Conservation (phyloP, 2,797 vertebrate species). For the Vireo griseus region DNA sequence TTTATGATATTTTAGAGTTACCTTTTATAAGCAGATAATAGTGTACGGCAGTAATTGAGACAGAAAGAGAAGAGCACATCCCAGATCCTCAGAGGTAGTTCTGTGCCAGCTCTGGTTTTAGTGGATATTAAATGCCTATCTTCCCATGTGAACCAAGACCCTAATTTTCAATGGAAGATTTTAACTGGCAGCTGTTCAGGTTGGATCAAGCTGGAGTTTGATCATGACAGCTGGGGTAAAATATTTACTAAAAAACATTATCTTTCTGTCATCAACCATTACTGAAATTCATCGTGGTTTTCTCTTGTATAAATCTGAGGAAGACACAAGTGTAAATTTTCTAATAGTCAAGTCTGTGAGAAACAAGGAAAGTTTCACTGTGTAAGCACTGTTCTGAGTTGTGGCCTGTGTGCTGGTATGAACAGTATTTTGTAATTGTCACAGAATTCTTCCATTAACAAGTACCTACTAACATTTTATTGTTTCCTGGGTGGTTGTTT, state of each 20-base stretch:
- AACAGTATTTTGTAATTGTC: background rate
- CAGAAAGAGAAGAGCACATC: background rate
- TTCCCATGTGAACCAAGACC: background rate
- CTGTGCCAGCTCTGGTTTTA: background rate
- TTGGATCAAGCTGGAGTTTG: background rate
- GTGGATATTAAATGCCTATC: background rate
- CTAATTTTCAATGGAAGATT: background rate
- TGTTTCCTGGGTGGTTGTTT: background rate
- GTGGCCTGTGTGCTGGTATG: background rate
- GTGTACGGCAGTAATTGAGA: background rate
- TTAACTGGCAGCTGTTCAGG: background rate
- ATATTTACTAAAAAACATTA: background rate
- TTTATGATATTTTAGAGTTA: background rate
- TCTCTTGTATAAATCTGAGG: background rate
- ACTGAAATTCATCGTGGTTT: background rate
- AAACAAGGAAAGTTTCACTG: background rate
- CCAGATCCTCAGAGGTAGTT: background rate
- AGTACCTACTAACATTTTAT: background rate
- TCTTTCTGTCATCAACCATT: background rate
- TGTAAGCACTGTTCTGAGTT: background rate
- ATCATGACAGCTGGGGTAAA: background rate
- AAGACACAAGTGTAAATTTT: background rate
- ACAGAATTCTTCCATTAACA: background rate
- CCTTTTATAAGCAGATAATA: background rate
- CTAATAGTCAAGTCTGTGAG: background rate